These are phyloP conservation scores for Crossocerus cetratus DNA, from an alignment of 2,888 invertebrate genomes.

Conservation along the genomic window DNA sequence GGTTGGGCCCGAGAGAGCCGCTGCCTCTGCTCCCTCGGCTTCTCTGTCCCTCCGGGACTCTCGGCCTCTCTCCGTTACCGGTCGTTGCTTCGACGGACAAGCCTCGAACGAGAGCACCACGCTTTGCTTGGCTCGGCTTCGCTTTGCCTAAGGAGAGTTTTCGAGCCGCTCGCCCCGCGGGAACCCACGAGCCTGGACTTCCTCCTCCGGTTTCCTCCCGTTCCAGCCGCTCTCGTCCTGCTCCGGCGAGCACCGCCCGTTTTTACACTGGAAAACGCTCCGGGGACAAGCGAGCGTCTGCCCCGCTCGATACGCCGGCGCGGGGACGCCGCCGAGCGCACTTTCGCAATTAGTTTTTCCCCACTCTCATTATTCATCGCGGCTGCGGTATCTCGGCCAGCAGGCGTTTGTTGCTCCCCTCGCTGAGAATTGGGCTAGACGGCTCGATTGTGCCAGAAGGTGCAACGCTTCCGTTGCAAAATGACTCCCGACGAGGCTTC, in stretches of 20 bases:
- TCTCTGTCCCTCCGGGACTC: too few species aligned
- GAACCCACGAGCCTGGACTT: slow-evolving; percentile 44
- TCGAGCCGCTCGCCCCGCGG: slow-evolving; percentile 50
- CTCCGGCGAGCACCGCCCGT: slow-evolving; percentile 19
- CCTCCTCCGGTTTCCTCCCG: slow-evolving; percentile 44
- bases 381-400: slow-evolving; percentile 7
- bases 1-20: slow-evolving; percentile 61
- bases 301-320: background rate
- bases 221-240: slow-evolving; percentile 22
- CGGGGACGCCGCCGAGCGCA: background rate
- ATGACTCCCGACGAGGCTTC: background rate
- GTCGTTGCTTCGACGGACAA: slow-evolving; percentile 54
- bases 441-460: slow-evolving; percentile 47
- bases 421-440: slow-evolving; percentile 45
- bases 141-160: slow-evolving; percentile 27
- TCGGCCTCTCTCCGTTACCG: slow-evolving; percentile 47
- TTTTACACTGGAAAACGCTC: too few species aligned
- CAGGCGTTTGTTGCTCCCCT: slow-evolving; percentile 17
- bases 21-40: slow-evolving; percentile 44
- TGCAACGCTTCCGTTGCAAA: slow-evolving; percentile 42
- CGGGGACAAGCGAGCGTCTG: too few species aligned
- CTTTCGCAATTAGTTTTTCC: slow-evolving; percentile 1
- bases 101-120: slow-evolving; percentile 27
- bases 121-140: too few species aligned
- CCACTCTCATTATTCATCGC: slow-evolving; percentile 16